Conservation (phyloP, 1,140 invertebrate species). For the Papilio dardanus region DNA sequence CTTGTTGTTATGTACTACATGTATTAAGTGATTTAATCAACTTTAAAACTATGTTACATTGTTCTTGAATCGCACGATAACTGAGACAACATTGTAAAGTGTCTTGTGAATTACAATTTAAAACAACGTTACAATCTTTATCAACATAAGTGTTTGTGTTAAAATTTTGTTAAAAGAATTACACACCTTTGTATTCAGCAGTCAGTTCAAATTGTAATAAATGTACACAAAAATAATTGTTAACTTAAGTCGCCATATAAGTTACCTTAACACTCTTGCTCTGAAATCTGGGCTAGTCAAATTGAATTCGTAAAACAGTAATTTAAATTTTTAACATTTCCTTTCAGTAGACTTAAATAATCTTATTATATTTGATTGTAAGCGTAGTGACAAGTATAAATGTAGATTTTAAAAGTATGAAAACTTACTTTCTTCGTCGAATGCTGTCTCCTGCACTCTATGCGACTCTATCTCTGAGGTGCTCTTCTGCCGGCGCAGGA, state of each 20-base stretch:
- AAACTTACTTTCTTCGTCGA: conserved; percentile 89
- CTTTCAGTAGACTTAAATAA: neutral
- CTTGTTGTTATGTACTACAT: neutral
- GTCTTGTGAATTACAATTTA: neutral
- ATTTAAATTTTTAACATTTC: neutral
- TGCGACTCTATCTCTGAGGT: conserved; percentile 89
- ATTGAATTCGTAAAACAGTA: neutral
- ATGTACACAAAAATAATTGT: neutral
- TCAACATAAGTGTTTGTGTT: neutral
- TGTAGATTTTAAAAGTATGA: neutral
- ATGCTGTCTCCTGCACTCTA: conserved; percentile 83
- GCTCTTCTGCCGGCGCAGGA: conserved; percentile 93
- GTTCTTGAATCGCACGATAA: neutral
- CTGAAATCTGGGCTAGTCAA: neutral
- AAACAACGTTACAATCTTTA: neutral
- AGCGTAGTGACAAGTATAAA: neutral
- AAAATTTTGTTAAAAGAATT: neutral
- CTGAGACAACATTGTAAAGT: neutral
- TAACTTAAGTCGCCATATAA: neutral
- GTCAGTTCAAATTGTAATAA: neutral
- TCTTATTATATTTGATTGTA: neutral
- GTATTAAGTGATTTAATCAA: neutral
- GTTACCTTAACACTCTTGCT: neutral
- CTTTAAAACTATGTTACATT: neutral
- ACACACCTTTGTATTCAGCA: neutral